Percentiles rank a stretch among this genome's conserved stretches.
Evolutionary conservation across 2,888 invertebrate genomes (phyloP).

Genomic region (Oxyteleia sp.): DNA sequence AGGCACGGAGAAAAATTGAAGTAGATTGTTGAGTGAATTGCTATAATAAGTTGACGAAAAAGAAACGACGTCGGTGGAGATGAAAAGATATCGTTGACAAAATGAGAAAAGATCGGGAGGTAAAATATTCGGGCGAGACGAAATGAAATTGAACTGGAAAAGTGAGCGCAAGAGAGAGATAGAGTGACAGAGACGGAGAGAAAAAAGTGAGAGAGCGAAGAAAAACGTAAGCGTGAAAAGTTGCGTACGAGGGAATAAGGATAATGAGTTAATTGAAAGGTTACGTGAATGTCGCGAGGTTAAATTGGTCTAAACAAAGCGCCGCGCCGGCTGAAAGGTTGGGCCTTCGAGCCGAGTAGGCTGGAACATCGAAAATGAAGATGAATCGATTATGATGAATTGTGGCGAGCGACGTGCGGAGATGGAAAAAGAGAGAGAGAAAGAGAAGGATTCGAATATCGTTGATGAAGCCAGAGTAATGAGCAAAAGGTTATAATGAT

Average conservation of each 20-base stretch:
- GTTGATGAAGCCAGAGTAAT: conserved; percentile 53
- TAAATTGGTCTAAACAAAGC: conserved; percentile 45
- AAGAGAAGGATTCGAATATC: conserved; percentile 39
- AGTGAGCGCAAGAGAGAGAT: too few relatives aligned
- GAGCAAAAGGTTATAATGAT: conserved; percentile 58
- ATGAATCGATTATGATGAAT: conserved; percentile 57
- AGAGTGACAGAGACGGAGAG: too few relatives aligned
- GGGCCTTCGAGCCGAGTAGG: not conserved
- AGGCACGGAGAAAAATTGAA: conserved; percentile 45
- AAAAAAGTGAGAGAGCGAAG: too few relatives aligned
- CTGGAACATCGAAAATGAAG: conserved; percentile 1
- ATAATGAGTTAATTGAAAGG: conserved; percentile 52
- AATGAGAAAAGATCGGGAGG: conserved; percentile 38
- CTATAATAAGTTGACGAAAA: conserved; percentile 65
- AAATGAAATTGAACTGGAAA: conserved; percentile 35
- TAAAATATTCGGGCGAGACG: conserved; percentile 41
- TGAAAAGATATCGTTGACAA: conserved; percentile 56
- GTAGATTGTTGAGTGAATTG: conserved; percentile 60
- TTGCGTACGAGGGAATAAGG: conserved; percentile 34
- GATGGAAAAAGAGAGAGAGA: conserved; percentile 15
- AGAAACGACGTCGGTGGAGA: conserved; percentile 38
- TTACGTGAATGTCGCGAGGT: conserved; percentile 47
- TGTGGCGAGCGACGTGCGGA: not conserved
- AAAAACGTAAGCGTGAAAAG: too few relatives aligned
- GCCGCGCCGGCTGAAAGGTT: conserved; percentile 42